These are phyloP conservation scores for Cryptosula pallasiana DNA, from an alignment of 2,888 invertebrate species.

Conservation along the genomic window DNA sequence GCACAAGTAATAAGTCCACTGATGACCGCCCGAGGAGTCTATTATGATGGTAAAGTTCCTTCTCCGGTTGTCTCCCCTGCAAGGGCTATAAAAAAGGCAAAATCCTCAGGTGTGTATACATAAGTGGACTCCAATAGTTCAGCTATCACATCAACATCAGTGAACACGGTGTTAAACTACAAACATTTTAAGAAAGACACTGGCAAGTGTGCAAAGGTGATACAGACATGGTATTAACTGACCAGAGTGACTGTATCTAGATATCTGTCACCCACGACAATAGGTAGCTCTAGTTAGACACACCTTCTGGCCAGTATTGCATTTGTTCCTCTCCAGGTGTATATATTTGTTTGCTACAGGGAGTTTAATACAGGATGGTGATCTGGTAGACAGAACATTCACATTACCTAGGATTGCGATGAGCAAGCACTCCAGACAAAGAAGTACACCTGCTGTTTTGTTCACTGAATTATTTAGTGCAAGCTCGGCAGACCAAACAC, in stretches of 20 bases:
- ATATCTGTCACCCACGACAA: no score
- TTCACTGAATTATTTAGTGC: neutral
- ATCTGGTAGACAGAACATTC: neutral
- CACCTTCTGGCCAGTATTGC: neutral
- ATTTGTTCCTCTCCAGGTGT: neutral
- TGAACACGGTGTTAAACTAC: no score
- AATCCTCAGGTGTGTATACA: neutral
- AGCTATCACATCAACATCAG: neutral
- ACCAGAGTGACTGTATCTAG: no score
- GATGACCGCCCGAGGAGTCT: slow-evolving; percentile 16
- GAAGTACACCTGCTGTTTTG: neutral
- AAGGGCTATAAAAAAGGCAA: neutral
- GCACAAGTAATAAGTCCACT: slow-evolving; percentile 20
- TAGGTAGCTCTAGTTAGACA: no score
- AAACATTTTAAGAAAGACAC: no score
- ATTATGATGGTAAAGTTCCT: slow-evolving; percentile 17
- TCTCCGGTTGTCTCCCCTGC: neutral
- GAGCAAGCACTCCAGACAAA: neutral
- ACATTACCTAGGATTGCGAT: neutral
- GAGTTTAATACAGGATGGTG: neutral
- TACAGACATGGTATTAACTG: no score
- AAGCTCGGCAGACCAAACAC: neutral
- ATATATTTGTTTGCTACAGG: neutral
- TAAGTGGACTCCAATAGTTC: neutral
- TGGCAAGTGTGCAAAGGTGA: no score